A percentile compares a stretch with the other conserved stretches of the same genome.
phyloP scores from a whole-genome alignment of 1,140 invertebrate species.

The Maconellicoccus hirsutus region DNA sequence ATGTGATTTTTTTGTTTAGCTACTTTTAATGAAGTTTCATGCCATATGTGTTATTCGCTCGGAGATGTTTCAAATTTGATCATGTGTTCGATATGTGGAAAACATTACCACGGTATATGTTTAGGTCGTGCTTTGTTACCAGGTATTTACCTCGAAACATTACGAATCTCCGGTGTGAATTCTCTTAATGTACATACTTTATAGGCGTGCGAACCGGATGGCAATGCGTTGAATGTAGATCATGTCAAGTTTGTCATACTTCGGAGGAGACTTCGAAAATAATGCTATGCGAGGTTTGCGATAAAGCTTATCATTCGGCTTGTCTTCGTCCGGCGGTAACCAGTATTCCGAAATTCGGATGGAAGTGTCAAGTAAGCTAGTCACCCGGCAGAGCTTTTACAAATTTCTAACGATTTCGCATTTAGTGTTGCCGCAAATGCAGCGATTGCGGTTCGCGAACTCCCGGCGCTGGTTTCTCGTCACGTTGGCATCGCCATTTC shows the following conservation, averaged over 20 bases:
- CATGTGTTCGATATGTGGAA: slow-evolving; percentile 82
- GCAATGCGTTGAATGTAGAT: slow-evolving; percentile 84
- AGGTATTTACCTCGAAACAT: slow-evolving; percentile 36
- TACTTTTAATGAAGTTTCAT: slow-evolving; percentile 52
- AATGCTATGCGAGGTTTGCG: slow-evolving; percentile 86
- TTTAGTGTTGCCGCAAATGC: slow-evolving; percentile 80
- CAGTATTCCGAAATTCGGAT: slow-evolving; percentile 88
- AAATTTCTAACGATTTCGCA: too few species aligned
- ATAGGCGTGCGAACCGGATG: slow-evolving; percentile 74
- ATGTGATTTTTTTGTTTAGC: slow-evolving; percentile 30
- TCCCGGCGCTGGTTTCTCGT: slow-evolving; percentile 82
- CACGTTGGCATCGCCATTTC: slow-evolving; percentile 92
- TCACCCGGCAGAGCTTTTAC: too few species aligned
- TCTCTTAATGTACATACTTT: background rate
- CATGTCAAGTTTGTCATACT: slow-evolving; percentile 81
- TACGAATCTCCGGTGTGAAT: slow-evolving; percentile 23
- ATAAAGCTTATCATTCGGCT: slow-evolving; percentile 88
- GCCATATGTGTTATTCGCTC: slow-evolving; percentile 65
- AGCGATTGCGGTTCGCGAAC: slow-evolving; percentile 90
- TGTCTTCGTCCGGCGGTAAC: slow-evolving; percentile 83
- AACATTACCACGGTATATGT: slow-evolving; percentile 87
- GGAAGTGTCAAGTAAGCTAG: slow-evolving; percentile 93
- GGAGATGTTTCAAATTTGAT: slow-evolving; percentile 76
- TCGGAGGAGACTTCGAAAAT: slow-evolving; percentile 50
- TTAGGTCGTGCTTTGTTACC: slow-evolving; percentile 69